A percentile compares a stretch with the other conserved stretches of the same genome.
Conservation (phyloP, 2,113 vertebrate genomes). For the Periophthalmus modestus region DNA sequence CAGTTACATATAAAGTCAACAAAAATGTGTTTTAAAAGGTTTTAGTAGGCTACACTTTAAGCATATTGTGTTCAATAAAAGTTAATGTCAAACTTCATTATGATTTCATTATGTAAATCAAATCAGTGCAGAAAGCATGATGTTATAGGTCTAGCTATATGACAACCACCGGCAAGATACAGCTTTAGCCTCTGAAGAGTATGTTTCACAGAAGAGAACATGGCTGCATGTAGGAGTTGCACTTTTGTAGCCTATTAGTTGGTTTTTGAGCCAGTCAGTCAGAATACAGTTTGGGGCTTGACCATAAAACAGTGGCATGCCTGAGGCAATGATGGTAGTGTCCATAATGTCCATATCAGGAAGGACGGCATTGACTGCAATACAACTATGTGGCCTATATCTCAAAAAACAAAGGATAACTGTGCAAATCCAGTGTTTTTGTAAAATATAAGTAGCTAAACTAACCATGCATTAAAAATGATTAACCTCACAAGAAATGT, state of each 20-base stretch:
- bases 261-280: conserved; percentile 3
- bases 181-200: not conserved
- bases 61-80: not conserved
- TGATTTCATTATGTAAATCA: not conserved
- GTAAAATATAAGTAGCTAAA: not conserved
- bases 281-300: conserved; percentile 18
- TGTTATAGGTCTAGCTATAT: not conserved
- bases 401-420: not conserved
- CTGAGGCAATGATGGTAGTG: conserved; percentile 6
- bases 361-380: not conserved
- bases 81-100: not conserved
- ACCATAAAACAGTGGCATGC: conserved; percentile 26
- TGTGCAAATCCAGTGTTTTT: not conserved
- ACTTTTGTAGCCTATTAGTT: conserved; percentile 11
- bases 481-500: conserved; percentile 15
- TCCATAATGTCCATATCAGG: conserved; percentile 10
- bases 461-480: conserved; percentile 17
- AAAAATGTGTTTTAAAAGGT: too few species aligned
- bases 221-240: conserved; percentile 9
- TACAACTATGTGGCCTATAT: conserved; percentile 1
- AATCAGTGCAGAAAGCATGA: not conserved
- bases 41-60: too few species aligned
- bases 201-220: conserved; percentile 11
- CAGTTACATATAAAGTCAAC: too few species aligned
- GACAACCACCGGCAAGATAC: not conserved